phyloP scores from a whole-genome alignment of 2,113 vertebrate species.

The Cromileptes altivelis region DNA sequence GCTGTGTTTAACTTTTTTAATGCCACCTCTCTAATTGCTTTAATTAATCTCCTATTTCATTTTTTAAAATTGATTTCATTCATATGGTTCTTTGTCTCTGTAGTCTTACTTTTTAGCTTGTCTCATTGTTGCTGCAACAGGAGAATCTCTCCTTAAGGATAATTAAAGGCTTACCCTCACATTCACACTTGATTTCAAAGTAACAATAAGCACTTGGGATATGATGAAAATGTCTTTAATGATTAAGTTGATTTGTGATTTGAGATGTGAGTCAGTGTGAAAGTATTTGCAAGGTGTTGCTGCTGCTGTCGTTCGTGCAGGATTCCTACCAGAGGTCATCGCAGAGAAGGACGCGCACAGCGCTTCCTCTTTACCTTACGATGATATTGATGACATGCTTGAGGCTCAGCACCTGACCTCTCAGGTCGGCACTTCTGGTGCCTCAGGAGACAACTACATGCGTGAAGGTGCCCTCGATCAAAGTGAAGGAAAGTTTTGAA shows the following conservation, averaged over 20 bases:
- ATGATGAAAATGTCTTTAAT: not conserved
- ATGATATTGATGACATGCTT: slow-evolving; percentile 64
- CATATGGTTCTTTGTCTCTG: not conserved
- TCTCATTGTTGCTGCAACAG: not conserved
- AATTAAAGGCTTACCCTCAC: not conserved
- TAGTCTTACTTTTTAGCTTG: not conserved
- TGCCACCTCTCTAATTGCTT: not conserved
- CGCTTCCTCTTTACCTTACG: slow-evolving; percentile 62
- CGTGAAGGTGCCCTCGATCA: not conserved
- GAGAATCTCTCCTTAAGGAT: not conserved
- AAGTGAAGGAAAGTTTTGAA: slow-evolving; percentile 24
- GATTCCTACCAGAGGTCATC: slow-evolving; percentile 5
- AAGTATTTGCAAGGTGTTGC: not conserved
- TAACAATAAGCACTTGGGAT: not conserved
- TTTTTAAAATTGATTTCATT: not conserved
- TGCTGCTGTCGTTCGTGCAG: slow-evolving; percentile 14
- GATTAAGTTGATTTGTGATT: not conserved
- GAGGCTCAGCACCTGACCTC: slow-evolving; percentile 14
- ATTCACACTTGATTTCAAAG: not conserved
- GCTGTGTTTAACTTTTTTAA: not conserved
- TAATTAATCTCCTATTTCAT: not conserved
- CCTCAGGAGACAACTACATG: not conserved
- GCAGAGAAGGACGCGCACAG: not conserved
- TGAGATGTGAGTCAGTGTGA: not conserved
- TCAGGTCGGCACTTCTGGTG: not conserved